Evolutionary conservation across 2,888 invertebrate species (phyloP), one percentile per base, ranked within the genome.

Genomic region (Cinara cedri): DNA sequence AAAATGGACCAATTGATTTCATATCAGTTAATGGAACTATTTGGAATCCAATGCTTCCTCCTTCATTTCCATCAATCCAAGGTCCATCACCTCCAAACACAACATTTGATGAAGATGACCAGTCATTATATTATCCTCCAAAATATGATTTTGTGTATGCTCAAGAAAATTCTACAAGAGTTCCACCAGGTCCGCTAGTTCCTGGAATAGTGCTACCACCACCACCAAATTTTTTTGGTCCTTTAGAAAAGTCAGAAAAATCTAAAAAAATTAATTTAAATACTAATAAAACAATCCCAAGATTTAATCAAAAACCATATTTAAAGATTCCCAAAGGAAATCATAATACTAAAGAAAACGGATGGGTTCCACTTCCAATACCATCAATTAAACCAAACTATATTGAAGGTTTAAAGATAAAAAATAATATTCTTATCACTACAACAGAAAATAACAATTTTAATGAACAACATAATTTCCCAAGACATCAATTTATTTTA

Each of bases 141-240:
- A 94, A 94, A 16, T 95, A 95, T 88, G 94, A 93, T 86, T 93
- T 93, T 88, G 91, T 92, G 83, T 94, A 92, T 86, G 91, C 90
- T 85, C 90, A 89, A 85, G 93, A 93, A 85, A 94, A 94, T 86
- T 89, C 91, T 60, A 90, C 90, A 68, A 86, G 87, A 14, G 93
- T 95, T 51, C 91, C 93, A 62, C 92, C 94, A 0, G 94, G 95
- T 66, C 95, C 95, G 0, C 86, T 95, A 81, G 95, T 95, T 10
- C 95, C 95, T 3, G 95, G 95, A 72, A 94, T 95, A 82, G 91
- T 95, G 42, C 86, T 95, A 71, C 95, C 95, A 3, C 95, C 95
- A 10, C 95, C 95, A 1, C 94, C 94, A 0, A 91, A 95, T 85
- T 94, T 95, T 86, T 95, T 95, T 84, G 91, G 91, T 6, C 90